These are phyloP conservation scores for Chamaea fasciata DNA, from an alignment of 2,113 vertebrate genomes.

Conservation along the genomic window DNA sequence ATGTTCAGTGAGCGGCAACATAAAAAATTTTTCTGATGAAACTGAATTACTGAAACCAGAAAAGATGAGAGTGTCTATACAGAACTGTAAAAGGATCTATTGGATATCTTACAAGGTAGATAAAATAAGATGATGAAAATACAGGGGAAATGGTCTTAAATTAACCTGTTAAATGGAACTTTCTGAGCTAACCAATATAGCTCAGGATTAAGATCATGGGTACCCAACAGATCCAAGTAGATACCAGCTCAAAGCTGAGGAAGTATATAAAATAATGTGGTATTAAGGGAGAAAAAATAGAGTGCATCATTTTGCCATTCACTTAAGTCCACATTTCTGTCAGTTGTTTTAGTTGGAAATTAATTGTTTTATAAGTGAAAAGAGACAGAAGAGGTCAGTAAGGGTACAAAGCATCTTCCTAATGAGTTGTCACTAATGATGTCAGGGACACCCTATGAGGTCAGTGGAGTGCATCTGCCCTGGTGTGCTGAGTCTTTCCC, in stretches of 20 bases:
- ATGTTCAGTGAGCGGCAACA: neutral
- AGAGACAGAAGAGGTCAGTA: neutral
- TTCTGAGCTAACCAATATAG: neutral
- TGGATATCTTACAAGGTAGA: neutral
- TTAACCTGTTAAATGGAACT: neutral
- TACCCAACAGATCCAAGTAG: neutral
- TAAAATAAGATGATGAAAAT: neutral
- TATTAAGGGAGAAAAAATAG: neutral
- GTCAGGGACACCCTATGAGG: neutral
- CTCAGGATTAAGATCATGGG: neutral
- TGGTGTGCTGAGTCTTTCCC: neutral
- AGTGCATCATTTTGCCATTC: neutral
- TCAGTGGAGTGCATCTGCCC: neutral
- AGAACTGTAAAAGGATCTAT: neutral
- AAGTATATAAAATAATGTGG: neutral
- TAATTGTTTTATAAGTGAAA: neutral
- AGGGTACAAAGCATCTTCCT: neutral
- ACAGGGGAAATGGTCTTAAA: neutral
- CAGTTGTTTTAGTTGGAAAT: neutral
- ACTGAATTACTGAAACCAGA: neutral
- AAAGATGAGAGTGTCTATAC: neutral
- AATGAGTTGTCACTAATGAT: neutral
- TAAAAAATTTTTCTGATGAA: neutral
- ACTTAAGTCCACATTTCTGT: neutral
- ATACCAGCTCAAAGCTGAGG: rapidly evolving